Evolutionary conservation across 2,797 vertebrate species (phyloP), one percentile per base, ranked within the genome.

Genomic region (Tinamus major): DNA sequence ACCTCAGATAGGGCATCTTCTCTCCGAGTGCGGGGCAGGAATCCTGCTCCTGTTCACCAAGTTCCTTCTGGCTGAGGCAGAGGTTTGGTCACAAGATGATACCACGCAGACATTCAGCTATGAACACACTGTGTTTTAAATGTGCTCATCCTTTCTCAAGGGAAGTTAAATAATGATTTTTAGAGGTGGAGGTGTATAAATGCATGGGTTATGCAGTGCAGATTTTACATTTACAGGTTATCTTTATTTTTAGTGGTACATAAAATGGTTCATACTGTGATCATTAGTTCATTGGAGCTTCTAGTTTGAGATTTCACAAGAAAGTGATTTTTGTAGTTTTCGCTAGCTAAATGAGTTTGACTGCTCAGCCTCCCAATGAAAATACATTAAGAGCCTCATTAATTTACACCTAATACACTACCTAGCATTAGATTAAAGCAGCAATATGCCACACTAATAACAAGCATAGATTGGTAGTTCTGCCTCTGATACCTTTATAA

Each of bases 341-440:
- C 94, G 78, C 96, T 94, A 97, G 95, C 87, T 96, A 98, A 98
- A 98, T 97, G 97, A 98, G 95, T 97, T 97, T 97, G 96, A 96
- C 97, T 98, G 97, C 94, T 97, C 97, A 98, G 80, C 95, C 96
- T 98, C 97, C 96, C 97, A 96, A 91, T 93, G 96, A 98, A 98
- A 98, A 97, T 97, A 97, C 97, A 98, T 98, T 98, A 97, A 97
- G 94, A 96, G 97, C 97, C 87, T 98, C 97, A 98, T 98, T 98
- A 98, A 98, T 98, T 97, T 97, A 96, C 93, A 96, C 83, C 84
- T 93, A 97, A 96, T 95, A 93, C 77, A 87, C 85, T 95, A 87
- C 86, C 93, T 95, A 83, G 65, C 92, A 92, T 95, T 95, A 96
- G 92, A 97, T 97, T 97, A 97, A 96, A 97, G 95, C 44, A 94